Conservation (phyloP, 2,888 invertebrate species). For the Oxyscelio sp. region DNA sequence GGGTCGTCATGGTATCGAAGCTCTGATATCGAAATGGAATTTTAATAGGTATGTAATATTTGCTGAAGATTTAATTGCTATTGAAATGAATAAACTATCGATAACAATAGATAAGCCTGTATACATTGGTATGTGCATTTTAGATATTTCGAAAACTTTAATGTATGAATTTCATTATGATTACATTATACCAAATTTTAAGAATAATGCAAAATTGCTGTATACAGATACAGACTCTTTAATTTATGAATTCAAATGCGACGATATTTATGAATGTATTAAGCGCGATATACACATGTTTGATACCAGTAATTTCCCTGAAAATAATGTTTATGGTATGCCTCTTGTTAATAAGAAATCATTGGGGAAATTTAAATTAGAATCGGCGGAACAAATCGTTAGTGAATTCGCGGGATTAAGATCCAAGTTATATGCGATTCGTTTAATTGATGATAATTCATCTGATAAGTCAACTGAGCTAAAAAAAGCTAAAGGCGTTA, state of each 20-base stretch:
- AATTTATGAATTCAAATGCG: slow-evolving; percentile 81
- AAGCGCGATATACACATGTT: slow-evolving; percentile 78
- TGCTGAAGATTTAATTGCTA: slow-evolving; percentile 26
- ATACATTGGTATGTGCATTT: slow-evolving; percentile 32
- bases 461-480: no score
- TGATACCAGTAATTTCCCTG: slow-evolving; percentile 79
- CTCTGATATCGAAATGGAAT: slow-evolving; percentile 38
- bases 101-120: slow-evolving; percentile 22
- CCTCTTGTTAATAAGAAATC: slow-evolving; percentile 6
- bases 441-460: no score
- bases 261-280: slow-evolving; percentile 83
- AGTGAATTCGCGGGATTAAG: slow-evolving; percentile 40
- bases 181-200: slow-evolving; percentile 28
- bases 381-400: background rate
- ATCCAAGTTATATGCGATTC: background rate
- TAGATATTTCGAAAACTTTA: slow-evolving; percentile 59
- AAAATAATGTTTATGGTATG: slow-evolving; percentile 72
- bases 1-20: slow-evolving; percentile 13
- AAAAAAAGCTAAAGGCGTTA: no score
- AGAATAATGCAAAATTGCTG: slow-evolving; percentile 72
- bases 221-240: slow-evolving; percentile 83
- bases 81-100: slow-evolving; percentile 22
- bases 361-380: slow-evolving; percentile 25
- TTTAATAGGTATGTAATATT: slow-evolving; percentile 12
- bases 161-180: slow-evolving; percentile 67